A percentile compares a stretch with the other conserved stretches of the same genome.
Conservation (phyloP, 2,888 invertebrate genomes). For the Tethea ocularis region DNA sequence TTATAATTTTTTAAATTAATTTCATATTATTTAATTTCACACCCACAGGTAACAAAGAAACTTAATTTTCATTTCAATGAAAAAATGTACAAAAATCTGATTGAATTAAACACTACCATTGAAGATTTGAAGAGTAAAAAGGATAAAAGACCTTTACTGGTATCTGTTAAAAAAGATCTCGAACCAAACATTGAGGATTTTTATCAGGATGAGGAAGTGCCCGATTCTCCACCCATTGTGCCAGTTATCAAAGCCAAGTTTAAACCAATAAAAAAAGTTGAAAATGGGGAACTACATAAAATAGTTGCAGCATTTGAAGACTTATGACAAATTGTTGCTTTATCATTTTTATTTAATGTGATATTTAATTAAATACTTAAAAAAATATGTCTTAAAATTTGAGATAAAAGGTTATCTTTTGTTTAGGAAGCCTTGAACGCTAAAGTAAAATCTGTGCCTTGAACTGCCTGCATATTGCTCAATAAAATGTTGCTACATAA, state of each 20-base stretch:
- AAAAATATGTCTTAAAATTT: not conserved
- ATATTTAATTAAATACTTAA: not conserved
- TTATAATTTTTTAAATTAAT: conserved; percentile 1
- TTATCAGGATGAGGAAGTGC: conserved; percentile 59
- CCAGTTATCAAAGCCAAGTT: conserved; percentile 61
- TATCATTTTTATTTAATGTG: conserved; percentile 3
- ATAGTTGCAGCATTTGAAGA: conserved; percentile 66
- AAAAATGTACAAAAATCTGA: conserved; percentile 72
- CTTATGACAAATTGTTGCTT: conserved; percentile 51
- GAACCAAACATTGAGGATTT: conserved; percentile 80
- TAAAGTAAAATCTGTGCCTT: too few species aligned
- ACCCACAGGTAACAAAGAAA: conserved; percentile 72
- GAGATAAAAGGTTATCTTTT: not conserved
- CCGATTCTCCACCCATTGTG: conserved; percentile 59
- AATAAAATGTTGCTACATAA: not conserved
- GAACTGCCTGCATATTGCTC: not conserved
- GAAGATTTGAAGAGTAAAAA: conserved; percentile 52
- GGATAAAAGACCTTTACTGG: conserved; percentile 40
- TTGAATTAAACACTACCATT: conserved; percentile 69
- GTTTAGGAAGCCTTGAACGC: not conserved
- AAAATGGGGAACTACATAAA: conserved; percentile 61
- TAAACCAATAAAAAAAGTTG: conserved; percentile 57
- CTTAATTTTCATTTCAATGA: conserved; percentile 77
- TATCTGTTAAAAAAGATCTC: conserved; percentile 60
- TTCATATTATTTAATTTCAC: conserved; percentile 30